Conservation (phyloP, 2,113 vertebrate genomes). For the Pipa parva region DNA sequence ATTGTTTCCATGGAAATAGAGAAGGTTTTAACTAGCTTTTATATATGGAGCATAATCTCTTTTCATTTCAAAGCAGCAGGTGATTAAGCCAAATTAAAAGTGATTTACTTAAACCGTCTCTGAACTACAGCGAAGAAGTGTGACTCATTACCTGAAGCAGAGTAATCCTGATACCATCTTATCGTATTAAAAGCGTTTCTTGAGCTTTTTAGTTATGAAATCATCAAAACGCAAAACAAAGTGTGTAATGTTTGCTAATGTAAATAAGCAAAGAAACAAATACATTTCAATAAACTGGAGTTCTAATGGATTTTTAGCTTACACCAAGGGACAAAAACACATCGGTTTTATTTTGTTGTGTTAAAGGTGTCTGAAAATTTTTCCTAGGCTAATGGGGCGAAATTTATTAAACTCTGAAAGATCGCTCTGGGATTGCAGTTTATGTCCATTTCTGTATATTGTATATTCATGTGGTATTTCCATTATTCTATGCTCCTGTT, state of each 20-base stretch:
- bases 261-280: neutral
- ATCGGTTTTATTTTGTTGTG: too few relatives aligned
- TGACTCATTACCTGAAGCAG: neutral
- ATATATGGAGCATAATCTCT: constrained; percentile 8
- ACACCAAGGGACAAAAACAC: too few relatives aligned
- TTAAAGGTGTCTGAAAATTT: too few relatives aligned
- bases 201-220: too few relatives aligned
- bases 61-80: constrained; percentile 21
- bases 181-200: neutral
- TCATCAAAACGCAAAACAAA: too few relatives aligned
- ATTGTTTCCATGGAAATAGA: constrained; percentile 30
- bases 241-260: neutral
- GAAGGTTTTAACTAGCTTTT: constrained; percentile 15
- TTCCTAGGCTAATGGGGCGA: too few relatives aligned
- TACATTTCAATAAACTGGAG: neutral
- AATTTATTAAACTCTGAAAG: too few relatives aligned
- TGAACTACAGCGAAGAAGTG: neutral
- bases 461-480: too few relatives aligned
- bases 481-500: too few relatives aligned
- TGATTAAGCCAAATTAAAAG: constrained; percentile 33
- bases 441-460: too few relatives aligned
- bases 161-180: neutral
- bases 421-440: too few relatives aligned
- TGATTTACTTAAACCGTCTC: constrained; percentile 13
- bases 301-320: neutral